Base-by-base conservation (phyloP, 2,113 vertebrate genomes). In the Hippocampus comes region DNA sequence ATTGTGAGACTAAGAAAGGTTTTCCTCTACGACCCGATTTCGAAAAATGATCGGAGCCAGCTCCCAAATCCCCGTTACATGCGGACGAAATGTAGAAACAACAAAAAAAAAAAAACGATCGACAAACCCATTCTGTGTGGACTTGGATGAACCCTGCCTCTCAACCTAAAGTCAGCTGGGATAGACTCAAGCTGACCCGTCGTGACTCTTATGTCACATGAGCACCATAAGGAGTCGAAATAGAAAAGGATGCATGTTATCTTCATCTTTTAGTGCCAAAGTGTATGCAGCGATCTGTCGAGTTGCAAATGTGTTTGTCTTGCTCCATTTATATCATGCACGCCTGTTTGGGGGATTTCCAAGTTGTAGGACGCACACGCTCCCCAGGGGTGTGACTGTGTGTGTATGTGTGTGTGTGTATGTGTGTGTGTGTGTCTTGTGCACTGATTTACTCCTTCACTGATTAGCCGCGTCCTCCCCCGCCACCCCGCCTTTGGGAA, bases 341-440 rank as follows among this genome's bases (percentile, higher is more conserved):
- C n/a, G 63, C 63, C 78, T 75, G 55, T 86, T 78, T 18, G 67
- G 74, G 76, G 78, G 78, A 77, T 87, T 86, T 89, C 80, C 77
- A 72, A 68, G 71, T 67, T 77, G 74, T 53, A 73, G 68, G 75
- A 84, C 70, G 30, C 71, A 81, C 80, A 80, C 64, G 63, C 78
- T 75, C 76, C 77, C 80, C 74, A 71, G 75, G 71, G 74, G 73
- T 82, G 76, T 61, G 75, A 71, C 46, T 75, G 15, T 81, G 75
- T 67, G 34, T 63, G 25, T 25, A 1, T 25, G 25, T 25, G 25
- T 25, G 25, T 25, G 25, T 75, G 15, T 81, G 75, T 67, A 63
- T 67, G 34, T 63, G 65, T 82, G 81, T 78, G 25, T 30, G 77
- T 71, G 65, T 67, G 34, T 63, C 30, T 68, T 68, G 30, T 56